Conservation (phyloP, 2,113 vertebrate species). For the Oriolus oriolus region DNA sequence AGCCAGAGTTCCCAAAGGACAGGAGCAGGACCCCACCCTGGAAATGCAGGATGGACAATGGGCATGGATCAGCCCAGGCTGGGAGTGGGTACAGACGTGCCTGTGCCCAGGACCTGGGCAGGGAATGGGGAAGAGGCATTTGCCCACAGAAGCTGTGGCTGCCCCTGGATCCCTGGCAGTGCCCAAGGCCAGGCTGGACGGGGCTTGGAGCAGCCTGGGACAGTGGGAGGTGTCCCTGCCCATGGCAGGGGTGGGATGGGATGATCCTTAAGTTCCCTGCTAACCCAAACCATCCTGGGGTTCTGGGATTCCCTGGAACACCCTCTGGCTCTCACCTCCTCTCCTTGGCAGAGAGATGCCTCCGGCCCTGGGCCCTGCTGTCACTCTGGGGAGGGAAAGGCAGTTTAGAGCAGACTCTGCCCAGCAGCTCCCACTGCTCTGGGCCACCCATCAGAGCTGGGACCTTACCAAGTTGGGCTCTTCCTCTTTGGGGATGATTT, state of each 20-base stretch:
- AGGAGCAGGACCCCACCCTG: not conserved
- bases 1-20: not conserved
- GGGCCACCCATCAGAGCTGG: not conserved
- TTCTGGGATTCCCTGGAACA: not conserved
- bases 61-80: not conserved
- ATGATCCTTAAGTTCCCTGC: not conserved
- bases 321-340: conserved; percentile 78
- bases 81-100: not conserved
- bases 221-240: accelerated
- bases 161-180: not conserved
- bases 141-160: not conserved
- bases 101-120: not conserved
- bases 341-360: conserved; percentile 92
- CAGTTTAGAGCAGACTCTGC: not conserved
- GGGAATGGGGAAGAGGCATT: not conserved
- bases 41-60: not conserved
- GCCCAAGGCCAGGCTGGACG: accelerated
- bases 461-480: conserved; percentile 71
- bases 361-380: conserved; percentile 74
- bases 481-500: conserved; percentile 69
- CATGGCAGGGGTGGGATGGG: not conserved
- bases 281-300: not conserved
- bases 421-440: not conserved
- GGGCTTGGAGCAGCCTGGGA: not conserved
- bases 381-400: conserved; percentile 69